Evolutionary conservation across 1,140 invertebrate species (phyloP).

Genomic region (Cecropterus lyciades): DNA sequence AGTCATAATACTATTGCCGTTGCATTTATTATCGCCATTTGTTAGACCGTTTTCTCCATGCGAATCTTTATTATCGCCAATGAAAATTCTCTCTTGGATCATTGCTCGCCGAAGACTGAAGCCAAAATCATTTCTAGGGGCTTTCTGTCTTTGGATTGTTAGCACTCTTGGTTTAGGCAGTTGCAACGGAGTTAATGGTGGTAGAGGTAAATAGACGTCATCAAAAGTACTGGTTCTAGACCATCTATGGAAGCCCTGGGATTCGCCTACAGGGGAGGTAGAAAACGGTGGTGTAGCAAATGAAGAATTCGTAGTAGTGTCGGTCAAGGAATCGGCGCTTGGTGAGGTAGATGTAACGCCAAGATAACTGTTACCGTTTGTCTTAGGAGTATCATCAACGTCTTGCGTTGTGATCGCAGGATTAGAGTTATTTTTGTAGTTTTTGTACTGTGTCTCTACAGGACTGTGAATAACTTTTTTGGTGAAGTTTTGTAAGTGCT

Average conservation of each 20-base stretch:
- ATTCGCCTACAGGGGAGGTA: conserved; percentile 91
- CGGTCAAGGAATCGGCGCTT: conserved; percentile 92
- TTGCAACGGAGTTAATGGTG: conserved; percentile 89
- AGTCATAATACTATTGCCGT: conserved; percentile 62
- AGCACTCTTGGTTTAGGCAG: conserved; percentile 91
- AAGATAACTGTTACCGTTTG: conserved; percentile 76
- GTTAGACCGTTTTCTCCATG: conserved; percentile 63
- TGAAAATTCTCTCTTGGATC: conserved; percentile 87
- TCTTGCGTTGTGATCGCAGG: conserved; percentile 76
- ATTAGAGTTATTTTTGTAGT: conserved; percentile 76
- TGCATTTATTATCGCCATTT: conserved; percentile 73
- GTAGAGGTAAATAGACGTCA: conserved; percentile 91
- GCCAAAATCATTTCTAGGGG: conserved; percentile 96
- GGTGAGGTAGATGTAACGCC: conserved; percentile 90
- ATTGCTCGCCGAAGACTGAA: conserved; percentile 96
- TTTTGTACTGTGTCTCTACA: conserved; percentile 77
- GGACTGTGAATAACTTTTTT: conserved; percentile 84
- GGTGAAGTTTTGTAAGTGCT: conserved; percentile 79
- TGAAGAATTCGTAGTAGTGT: conserved; percentile 92
- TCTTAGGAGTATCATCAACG: conserved; percentile 72
- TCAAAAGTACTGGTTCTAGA: conserved; percentile 89
- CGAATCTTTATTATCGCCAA: conserved; percentile 65
- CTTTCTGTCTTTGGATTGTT: conserved; percentile 92
- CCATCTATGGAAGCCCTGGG: conserved; percentile 91
- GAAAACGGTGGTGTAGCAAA: conserved; percentile 94